Percentiles rank a stretch among this genome's conserved stretches.
phyloP scores from a whole-genome alignment of 2,888 invertebrate genomes.

The Xestoiulus laeticollis region DNA sequence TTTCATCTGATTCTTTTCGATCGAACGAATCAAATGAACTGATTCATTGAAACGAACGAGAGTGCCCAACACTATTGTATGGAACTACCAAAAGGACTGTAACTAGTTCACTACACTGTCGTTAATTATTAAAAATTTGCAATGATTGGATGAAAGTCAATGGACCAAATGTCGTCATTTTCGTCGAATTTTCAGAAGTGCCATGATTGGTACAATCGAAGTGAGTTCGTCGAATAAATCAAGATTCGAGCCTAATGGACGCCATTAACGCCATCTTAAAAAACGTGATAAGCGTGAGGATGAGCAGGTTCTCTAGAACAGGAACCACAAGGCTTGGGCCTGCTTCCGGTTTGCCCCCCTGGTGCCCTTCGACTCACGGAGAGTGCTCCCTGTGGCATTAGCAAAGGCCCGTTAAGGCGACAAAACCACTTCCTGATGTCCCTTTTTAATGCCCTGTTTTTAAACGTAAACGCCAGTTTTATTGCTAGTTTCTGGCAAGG shows the following conservation, averaged over 20 bases:
- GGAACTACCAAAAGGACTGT: too few species aligned
- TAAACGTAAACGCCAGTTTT: neutral
- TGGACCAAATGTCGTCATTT: neutral
- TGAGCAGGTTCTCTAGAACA: neutral
- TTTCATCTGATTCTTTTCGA: too few species aligned
- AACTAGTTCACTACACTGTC: too few species aligned
- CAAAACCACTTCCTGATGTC: conserved; percentile 6
- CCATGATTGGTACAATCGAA: neutral
- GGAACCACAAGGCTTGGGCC: neutral
- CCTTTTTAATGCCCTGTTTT: conserved; percentile 7
- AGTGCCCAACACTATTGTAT: too few species aligned
- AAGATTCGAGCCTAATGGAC: neutral
- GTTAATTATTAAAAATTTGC: too few species aligned
- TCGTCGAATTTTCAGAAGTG: neutral
- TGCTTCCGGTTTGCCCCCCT: neutral
- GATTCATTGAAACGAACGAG: too few species aligned
- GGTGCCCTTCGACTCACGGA: neutral
- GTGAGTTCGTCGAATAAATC: neutral
- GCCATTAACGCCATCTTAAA: neutral
- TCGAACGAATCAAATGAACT: too few species aligned
- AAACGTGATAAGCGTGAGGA: conserved; percentile 8
- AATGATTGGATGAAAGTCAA: too few species aligned
- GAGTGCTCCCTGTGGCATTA: neutral
- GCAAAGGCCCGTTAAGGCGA: neutral
- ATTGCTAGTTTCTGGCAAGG: neutral